Percentiles rank a stretch among this genome's conserved stretches.
Conservation (phyloP, 1,140 invertebrate species). For the Heterodera carotae region DNA sequence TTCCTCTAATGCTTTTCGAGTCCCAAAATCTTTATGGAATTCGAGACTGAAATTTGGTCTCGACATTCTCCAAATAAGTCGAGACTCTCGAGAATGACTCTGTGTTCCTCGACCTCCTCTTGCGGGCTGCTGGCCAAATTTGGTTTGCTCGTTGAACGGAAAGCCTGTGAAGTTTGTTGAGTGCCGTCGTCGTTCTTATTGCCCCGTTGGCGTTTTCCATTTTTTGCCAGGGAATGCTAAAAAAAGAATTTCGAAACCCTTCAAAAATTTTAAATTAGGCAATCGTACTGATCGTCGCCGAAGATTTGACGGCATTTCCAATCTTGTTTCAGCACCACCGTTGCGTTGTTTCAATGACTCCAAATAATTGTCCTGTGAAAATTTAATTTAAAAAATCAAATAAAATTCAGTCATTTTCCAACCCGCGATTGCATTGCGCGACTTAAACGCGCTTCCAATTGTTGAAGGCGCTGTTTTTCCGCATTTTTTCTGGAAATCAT, state of each 20-base stretch:
- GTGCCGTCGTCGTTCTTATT: neutral
- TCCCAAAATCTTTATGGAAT: too few species aligned
- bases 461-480: neutral
- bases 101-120: neutral
- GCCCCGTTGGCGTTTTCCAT: neutral
- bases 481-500: neutral
- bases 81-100: too few species aligned
- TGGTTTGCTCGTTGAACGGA: neutral
- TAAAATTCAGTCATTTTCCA: too few species aligned
- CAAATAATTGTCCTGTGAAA: slow-evolving; percentile 8
- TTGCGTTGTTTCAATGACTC: neutral
- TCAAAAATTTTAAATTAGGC: neutral
- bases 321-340: neutral
- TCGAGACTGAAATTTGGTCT: too few species aligned
- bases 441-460: slow-evolving; percentile 3
- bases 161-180: neutral
- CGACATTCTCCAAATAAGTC: too few species aligned
- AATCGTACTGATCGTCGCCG: neutral
- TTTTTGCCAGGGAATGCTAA: neutral
- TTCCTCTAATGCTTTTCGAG: too few species aligned
- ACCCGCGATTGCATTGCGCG: slow-evolving; percentile 1
- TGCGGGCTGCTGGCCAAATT: slow-evolving; percentile 1
- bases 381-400: neutral
- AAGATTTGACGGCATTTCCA: slow-evolving; percentile 7
- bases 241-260: neutral